Conservation (phyloP, 2,888 invertebrate species). For the Petrolisthes manimaculis region DNA sequence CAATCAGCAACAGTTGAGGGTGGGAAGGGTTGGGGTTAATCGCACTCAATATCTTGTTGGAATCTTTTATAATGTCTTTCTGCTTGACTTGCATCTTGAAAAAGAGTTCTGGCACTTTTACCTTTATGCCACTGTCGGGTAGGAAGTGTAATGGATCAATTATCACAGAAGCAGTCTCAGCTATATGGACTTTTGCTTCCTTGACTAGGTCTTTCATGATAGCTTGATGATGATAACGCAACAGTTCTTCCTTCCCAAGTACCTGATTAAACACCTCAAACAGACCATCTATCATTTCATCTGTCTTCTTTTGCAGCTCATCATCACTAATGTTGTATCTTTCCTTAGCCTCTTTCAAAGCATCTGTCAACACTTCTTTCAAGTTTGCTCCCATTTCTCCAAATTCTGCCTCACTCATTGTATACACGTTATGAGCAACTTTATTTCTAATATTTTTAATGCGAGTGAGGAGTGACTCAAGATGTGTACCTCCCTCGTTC, state of each 20-base stretch:
- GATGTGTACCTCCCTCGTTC: conserved; percentile 8
- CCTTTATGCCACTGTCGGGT: neutral
- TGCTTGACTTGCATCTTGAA: neutral
- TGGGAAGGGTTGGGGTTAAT: neutral
- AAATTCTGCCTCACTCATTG: conserved; percentile 2
- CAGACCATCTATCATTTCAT: neutral
- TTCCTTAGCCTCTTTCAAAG: neutral
- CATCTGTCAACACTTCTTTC: neutral
- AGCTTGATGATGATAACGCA: neutral
- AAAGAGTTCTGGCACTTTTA: conserved; percentile 7
- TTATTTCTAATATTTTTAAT: conserved; percentile 35
- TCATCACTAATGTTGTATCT: neutral
- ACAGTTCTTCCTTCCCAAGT: conserved; percentile 21
- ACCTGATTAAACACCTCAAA: conserved; percentile 1
- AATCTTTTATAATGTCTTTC: neutral
- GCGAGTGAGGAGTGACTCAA: neutral
- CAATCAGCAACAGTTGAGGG: conserved; percentile 11
- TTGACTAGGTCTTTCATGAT: conserved; percentile 12
- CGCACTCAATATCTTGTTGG: neutral
- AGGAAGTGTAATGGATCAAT: conserved; percentile 18
- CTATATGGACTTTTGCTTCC: neutral
- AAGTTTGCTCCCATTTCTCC: neutral
- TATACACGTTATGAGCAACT: neutral
- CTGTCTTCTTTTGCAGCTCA: neutral
- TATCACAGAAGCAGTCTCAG: neutral